These are phyloP conservation scores for Pseudoatta argentina DNA, from an alignment of 1,140 invertebrate species.

Conservation along the genomic window DNA sequence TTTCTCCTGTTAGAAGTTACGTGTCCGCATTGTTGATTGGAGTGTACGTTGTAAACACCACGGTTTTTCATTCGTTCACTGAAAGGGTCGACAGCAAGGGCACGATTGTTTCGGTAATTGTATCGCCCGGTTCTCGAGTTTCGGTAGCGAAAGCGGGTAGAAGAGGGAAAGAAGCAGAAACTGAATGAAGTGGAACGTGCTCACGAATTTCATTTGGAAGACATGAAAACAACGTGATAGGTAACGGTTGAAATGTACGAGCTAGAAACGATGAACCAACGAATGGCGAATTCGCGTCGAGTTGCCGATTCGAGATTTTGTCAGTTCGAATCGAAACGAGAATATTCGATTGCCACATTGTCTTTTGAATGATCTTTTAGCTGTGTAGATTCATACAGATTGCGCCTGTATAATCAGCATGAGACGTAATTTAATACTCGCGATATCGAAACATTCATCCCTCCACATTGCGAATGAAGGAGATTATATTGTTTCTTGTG, in stretches of 20 bases:
- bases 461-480: neutral
- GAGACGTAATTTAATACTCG: neutral
- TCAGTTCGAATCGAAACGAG: neutral
- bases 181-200: neutral
- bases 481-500: neutral
- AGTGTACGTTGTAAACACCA: neutral
- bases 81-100: constrained; percentile 18
- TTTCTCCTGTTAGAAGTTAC: neutral
- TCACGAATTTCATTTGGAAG: neutral
- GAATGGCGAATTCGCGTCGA: neutral
- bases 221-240: neutral
- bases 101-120: constrained; percentile 6
- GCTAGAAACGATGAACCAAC: neutral
- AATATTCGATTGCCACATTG: neutral
- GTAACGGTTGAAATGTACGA: neutral
- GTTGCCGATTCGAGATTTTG: neutral
- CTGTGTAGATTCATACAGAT: neutral
- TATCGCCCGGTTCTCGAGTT: neutral
- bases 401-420: neutral
- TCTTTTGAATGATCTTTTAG: no score
- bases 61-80: neutral
- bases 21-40: no score
- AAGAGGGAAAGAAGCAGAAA: neutral
- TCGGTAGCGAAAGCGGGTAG: neutral
- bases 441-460: neutral